phyloP scores from a whole-genome alignment of 2,888 invertebrate genomes.

The Ophioninae sp. region DNA sequence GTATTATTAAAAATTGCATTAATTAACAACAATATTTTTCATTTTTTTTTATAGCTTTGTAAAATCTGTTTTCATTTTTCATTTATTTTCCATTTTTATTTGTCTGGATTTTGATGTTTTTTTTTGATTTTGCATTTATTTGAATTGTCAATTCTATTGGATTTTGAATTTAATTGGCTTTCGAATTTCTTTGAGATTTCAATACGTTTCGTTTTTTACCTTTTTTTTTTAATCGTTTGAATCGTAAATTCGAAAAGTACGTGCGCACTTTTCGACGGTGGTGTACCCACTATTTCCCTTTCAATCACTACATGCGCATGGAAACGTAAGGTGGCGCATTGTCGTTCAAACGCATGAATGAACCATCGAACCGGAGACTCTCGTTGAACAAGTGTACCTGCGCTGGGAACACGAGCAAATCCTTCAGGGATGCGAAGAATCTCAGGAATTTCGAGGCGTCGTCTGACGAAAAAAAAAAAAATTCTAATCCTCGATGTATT shows the following conservation, averaged over 20 bases:
- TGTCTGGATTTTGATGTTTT: too few relatives aligned
- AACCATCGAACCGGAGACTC: slow-evolving; percentile 69
- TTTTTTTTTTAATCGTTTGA: too few relatives aligned
- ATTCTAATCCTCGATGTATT: not conserved
- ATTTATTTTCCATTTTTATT: too few relatives aligned
- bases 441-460: slow-evolving; percentile 68
- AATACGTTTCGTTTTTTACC: too few relatives aligned
- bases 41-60: not conserved
- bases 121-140: not conserved
- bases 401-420: slow-evolving; percentile 35
- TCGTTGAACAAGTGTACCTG: slow-evolving; percentile 77
- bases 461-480: slow-evolving; percentile 34
- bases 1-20: too few relatives aligned
- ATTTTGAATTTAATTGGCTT: not conserved
- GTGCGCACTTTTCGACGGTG: not conserved
- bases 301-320: slow-evolving; percentile 33
- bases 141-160: not conserved
- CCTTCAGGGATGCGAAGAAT: slow-evolving; percentile 71
- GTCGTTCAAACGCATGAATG: slow-evolving; percentile 76
- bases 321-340: slow-evolving; percentile 78
- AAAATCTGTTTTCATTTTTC: too few relatives aligned
- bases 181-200: not conserved
- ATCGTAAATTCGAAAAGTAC: too few relatives aligned
- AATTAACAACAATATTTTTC: not conserved
- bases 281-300: slow-evolving; percentile 16